These are phyloP conservation scores for Phataginus tricuspis DNA, from an alignment of 2,797 vertebrate genomes.

Conservation along the genomic window DNA sequence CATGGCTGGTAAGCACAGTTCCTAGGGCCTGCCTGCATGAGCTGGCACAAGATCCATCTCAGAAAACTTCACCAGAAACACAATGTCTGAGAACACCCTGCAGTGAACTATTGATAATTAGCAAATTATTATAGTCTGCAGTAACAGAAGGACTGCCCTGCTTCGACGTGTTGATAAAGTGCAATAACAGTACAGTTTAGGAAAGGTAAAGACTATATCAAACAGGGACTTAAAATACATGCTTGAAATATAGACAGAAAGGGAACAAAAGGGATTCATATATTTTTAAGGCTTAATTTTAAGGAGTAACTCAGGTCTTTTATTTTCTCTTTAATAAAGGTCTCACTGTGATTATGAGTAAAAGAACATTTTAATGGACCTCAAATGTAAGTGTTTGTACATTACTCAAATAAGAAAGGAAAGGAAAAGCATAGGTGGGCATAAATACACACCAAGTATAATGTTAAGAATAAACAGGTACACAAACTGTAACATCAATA, in stretches of 20 bases:
- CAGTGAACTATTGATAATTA: neutral
- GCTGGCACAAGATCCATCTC: neutral
- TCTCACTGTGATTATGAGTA: neutral
- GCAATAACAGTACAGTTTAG: neutral
- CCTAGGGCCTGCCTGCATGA: neutral
- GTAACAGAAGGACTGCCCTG: neutral
- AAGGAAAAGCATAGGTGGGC: neutral
- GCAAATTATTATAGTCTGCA: neutral
- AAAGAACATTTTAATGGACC: neutral
- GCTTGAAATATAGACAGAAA: slow-evolving; percentile 1
- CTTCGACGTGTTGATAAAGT: neutral
- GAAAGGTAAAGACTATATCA: neutral
- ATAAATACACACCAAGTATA: neutral
- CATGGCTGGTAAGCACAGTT: neutral
- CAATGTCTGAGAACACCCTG: neutral
- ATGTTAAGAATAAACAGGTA: neutral
- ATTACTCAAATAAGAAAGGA: neutral
- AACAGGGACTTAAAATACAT: slow-evolving; percentile 12
- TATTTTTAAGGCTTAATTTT: slow-evolving; percentile 1
- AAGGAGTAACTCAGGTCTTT: neutral
- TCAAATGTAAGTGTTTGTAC: neutral
- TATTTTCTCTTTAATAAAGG: neutral
- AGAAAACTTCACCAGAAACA: neutral
- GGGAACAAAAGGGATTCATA: neutral
- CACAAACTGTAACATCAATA: neutral